A percentile compares a stretch with the other conserved stretches of the same genome.
Conservation (phyloP, 2,113 vertebrate genomes). For the Oncorhynchus masou region DNA sequence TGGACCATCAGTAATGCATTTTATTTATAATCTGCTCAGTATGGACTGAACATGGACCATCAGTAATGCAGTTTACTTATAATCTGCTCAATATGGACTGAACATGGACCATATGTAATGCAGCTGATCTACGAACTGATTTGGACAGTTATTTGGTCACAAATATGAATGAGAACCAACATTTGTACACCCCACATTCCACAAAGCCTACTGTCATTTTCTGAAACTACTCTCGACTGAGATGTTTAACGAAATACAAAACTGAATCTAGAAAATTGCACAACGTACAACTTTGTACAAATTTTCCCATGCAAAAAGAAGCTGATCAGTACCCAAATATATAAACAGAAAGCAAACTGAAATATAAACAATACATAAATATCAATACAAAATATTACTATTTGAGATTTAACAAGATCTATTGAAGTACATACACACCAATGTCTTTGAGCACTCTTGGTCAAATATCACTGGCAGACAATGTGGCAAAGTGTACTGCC, state of each 20-base stretch:
- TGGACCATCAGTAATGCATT: neutral
- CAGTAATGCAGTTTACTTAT: neutral
- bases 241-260: neutral
- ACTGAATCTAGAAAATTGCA: neutral
- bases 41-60: too few species aligned
- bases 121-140: neutral
- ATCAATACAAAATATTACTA: slow-evolving; percentile 56
- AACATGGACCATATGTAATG: neutral
- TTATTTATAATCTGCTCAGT: too few species aligned
- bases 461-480: slow-evolving; percentile 42
- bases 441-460: slow-evolving; percentile 33
- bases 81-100: neutral
- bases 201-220: too few species aligned
- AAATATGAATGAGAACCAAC: neutral
- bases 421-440: slow-evolving; percentile 43
- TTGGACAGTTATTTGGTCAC: neutral
- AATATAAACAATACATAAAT: slow-evolving; percentile 53
- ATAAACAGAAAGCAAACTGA: slow-evolving; percentile 20
- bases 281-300: too few species aligned
- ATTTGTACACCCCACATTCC: neutral
- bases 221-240: neutral
- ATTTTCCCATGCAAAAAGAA: slow-evolving; percentile 1
- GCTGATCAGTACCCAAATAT: neutral
- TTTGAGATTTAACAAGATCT: slow-evolving; percentile 27
- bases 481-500: too few species aligned